Evolutionary conservation across 1,140 invertebrate species (phyloP), one percentile per base, ranked within the genome.

Genomic region (Fopius arisanus): DNA sequence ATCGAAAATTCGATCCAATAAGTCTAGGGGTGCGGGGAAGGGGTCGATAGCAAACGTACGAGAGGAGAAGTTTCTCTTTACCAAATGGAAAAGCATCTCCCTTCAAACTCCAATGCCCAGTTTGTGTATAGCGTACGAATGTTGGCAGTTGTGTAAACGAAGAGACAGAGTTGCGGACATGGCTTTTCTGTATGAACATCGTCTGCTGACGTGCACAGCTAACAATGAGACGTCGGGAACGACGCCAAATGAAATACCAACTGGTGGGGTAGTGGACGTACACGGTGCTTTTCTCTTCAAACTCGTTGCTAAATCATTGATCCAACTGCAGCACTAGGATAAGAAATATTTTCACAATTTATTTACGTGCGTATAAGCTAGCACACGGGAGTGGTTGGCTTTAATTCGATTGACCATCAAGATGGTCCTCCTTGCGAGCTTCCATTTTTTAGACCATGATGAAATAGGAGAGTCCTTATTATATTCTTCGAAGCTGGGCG

Each of bases 211-310:
- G 54, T 3, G 21, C 31, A 41, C 54, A 19, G 65, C 23, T 40
- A 66, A 74, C 54, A 69, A 77, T 74, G 67, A 63, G 62, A 48
- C 43, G 14, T 75, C 70, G 41, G 75, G 73, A 75, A 73, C 54
- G 54, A 77, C 51, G 70, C 72, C 75, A 77, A 77, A 75, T 74
- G 74, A 79, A 75, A 79, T 75, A 75, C 72, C 21, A 65, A 72
- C 70, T 69, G 21, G 26, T 21, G 6, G n/a, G 67, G 41, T n/a
- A 26, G 16, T 28, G 67, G 31, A 31, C 43, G 37, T 28, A 66
- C 26, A 12, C 31, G 62, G 74, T 66, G n/a, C 59, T 73, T 66
- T 62, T 29, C 33, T 23, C 67, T 75, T 75, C 41, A 37, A 37
- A 26, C 54, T 59, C 54, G 19, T 59, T 59, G 23, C 70, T 12